phyloP scores from a whole-genome alignment of 2,888 invertebrate genomes.

The Scaeva pyrastri region DNA sequence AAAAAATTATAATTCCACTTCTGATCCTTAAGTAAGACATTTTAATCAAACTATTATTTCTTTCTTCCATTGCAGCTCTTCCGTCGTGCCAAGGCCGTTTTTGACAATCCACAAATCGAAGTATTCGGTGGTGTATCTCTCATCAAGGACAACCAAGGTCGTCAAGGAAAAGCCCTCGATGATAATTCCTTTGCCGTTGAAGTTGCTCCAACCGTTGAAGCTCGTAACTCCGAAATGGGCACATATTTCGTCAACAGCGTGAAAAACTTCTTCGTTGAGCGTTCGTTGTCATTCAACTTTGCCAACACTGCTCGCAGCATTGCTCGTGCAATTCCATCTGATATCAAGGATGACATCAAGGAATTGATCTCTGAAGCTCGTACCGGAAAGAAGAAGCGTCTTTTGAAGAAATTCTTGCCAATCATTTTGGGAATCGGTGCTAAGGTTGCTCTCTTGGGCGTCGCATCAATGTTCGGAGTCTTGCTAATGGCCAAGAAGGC shows the following conservation, averaged over 20 bases:
- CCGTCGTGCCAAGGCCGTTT: slow-evolving; percentile 86
- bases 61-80: slow-evolving; percentile 83
- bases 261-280: slow-evolving; percentile 86
- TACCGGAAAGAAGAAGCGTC: slow-evolving; percentile 85
- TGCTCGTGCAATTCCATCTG: slow-evolving; percentile 85
- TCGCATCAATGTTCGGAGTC: slow-evolving; percentile 86
- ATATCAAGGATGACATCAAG: slow-evolving; percentile 85
- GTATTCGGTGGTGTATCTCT: slow-evolving; percentile 86
- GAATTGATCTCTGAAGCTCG: slow-evolving; percentile 86
- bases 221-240: slow-evolving; percentile 86
- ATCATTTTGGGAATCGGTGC: slow-evolving; percentile 86
- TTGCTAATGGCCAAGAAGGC: slow-evolving; percentile 88
- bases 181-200: slow-evolving; percentile 85
- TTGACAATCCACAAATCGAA: slow-evolving; percentile 86
- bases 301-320: slow-evolving; percentile 84
- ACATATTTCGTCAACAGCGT: slow-evolving; percentile 85
- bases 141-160: slow-evolving; percentile 82
- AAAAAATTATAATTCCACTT: not conserved
- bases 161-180: slow-evolving; percentile 84
- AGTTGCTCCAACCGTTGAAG: slow-evolving; percentile 84
- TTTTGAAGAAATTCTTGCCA: slow-evolving; percentile 85
- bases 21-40: not conserved
- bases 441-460: slow-evolving; percentile 85
- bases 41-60: not conserved
- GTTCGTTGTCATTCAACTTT: slow-evolving; percentile 85